A percentile compares a stretch with the other conserved stretches of the same genome.
These are phyloP conservation scores for Eledone cirrhosa DNA, from an alignment of 2,888 invertebrate species.

Conservation along the genomic window DNA sequence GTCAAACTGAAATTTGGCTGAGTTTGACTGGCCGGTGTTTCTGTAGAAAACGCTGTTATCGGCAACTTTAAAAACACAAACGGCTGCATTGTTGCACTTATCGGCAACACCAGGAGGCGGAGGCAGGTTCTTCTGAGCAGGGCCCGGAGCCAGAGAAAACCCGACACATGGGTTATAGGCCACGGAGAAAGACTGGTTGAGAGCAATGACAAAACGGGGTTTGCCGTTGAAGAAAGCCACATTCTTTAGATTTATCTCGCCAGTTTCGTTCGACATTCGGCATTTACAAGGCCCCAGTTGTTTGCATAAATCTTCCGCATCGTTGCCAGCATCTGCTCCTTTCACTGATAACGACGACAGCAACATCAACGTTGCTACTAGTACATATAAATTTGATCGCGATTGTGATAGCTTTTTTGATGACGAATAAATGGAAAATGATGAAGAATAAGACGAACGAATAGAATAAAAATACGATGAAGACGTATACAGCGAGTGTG, in stretches of 20 bases:
- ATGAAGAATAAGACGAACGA: no score
- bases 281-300: background rate
- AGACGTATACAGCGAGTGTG: no score
- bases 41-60: background rate
- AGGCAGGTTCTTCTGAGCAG: background rate
- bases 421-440: no score
- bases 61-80: background rate
- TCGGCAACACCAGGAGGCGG: background rate
- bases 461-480: no score
- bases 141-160: background rate
- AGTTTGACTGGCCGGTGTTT: background rate
- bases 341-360: no score
- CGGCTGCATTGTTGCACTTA: background rate
- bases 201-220: background rate
- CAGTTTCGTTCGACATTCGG: background rate
- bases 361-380: no score
- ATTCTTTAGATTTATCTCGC: background rate
- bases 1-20: background rate
- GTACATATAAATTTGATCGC: no score
- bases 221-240: background rate
- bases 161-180: background rate
- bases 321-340: background rate
- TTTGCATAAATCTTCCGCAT: background rate
- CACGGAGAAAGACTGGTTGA: background rate
- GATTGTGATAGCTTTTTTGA: no score